phyloP scores from a whole-genome alignment of 1,140 invertebrate species.

The Drosophila teissieri region DNA sequence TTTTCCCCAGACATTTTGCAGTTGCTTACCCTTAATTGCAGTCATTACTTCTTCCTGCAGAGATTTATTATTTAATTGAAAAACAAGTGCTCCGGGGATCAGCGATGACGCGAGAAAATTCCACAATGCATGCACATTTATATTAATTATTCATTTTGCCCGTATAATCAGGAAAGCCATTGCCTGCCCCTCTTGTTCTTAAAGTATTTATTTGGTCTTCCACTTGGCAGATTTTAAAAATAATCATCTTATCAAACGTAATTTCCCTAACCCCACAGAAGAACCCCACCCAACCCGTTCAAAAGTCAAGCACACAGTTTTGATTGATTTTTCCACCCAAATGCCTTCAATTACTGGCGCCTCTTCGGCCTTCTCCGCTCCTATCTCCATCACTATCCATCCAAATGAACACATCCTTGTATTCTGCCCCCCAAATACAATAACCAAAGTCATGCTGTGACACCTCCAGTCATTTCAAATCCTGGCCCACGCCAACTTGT shows the following conservation, averaged over 20 bases:
- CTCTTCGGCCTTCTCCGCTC: slow-evolving; percentile 1
- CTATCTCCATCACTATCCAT: not conserved
- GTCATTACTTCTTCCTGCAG: slow-evolving; percentile 58
- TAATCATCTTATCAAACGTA: slow-evolving; percentile 6
- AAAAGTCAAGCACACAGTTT: slow-evolving; percentile 51
- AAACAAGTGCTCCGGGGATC: slow-evolving; percentile 9
- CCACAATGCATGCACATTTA: not conserved
- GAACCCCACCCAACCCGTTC: slow-evolving; percentile 35
- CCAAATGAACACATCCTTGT: slow-evolving; percentile 40
- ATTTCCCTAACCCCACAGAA: not conserved
- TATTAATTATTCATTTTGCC: slow-evolving; percentile 11
- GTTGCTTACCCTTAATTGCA: slow-evolving; percentile 59
- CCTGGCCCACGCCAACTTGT: slow-evolving; percentile 55
- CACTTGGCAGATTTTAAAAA: not conserved
- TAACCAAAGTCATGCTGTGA: slow-evolving; percentile 68
- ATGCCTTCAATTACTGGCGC: slow-evolving; percentile 58
- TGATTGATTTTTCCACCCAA: slow-evolving; percentile 72
- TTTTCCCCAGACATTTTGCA: slow-evolving; percentile 49
- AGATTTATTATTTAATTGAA: slow-evolving; percentile 61
- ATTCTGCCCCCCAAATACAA: slow-evolving; percentile 31
- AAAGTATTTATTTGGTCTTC: slow-evolving; percentile 21
- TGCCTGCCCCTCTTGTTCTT: not conserved
- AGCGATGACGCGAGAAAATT: not conserved
- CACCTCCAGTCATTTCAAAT: slow-evolving; percentile 27
- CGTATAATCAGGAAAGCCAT: not conserved